phyloP scores from a whole-genome alignment of 1,140 invertebrate genomes.

The Brachionus paranguensis region DNA sequence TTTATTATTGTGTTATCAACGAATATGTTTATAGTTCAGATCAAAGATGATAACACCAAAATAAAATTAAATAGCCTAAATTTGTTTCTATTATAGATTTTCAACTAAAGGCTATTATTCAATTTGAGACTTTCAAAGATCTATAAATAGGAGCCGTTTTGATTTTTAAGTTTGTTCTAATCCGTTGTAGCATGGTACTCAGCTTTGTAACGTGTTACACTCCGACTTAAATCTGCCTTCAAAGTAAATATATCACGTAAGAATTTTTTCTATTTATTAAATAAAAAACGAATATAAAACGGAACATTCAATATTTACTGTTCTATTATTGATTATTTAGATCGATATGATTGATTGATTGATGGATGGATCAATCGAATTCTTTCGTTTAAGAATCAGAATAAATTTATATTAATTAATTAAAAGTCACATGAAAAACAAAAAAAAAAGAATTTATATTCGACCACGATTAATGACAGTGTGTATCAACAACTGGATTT shows the following conservation, averaged over 20 bases:
- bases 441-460: neutral
- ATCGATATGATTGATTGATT: slow-evolving; percentile 37
- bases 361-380: slow-evolving; percentile 27
- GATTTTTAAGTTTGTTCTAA: neutral
- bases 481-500: slow-evolving; percentile 9
- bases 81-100: neutral
- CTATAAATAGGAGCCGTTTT: neutral
- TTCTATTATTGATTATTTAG: neutral
- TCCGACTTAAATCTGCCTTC: neutral
- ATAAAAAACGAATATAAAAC: neutral
- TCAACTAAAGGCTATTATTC: slow-evolving; percentile 6
- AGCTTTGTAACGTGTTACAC: slow-evolving; percentile 6
- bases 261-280: neutral
- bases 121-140: neutral
- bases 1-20: slow-evolving; percentile 1
- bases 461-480: slow-evolving; percentile 2
- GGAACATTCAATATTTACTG: slow-evolving; percentile 23
- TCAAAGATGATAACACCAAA: neutral
- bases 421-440: slow-evolving; percentile 30
- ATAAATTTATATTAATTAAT: slow-evolving; percentile 14
- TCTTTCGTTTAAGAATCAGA: slow-evolving; percentile 6
- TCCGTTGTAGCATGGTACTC: neutral
- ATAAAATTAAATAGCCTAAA: neutral
- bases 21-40: slow-evolving; percentile 10
- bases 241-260: slow-evolving; percentile 36